A percentile compares a stretch with the other conserved stretches of the same genome.
Evolutionary conservation across 1,140 invertebrate species (phyloP).

Genomic region (Drosophila repletoides): DNA sequence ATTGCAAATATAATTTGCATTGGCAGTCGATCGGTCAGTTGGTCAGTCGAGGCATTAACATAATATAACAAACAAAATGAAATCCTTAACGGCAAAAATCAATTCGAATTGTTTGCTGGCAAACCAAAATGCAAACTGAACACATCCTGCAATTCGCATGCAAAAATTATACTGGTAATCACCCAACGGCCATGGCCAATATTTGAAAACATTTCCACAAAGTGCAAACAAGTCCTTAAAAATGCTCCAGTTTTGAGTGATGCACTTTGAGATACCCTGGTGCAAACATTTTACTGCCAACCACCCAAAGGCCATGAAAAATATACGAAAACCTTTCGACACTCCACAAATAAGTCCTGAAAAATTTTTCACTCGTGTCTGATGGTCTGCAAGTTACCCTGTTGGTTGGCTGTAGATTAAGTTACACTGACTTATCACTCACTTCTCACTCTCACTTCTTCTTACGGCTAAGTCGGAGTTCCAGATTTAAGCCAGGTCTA

Average conservation of each 20-base stretch:
- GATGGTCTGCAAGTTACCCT: too few relatives aligned
- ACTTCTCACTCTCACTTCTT: too few relatives aligned
- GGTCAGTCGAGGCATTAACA: slow-evolving; percentile 24
- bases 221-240: background rate
- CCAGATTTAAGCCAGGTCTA: too few relatives aligned
- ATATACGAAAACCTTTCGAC: too few relatives aligned
- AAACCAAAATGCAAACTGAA: slow-evolving; percentile 18
- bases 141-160: slow-evolving; percentile 6
- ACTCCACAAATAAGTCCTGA: too few relatives aligned
- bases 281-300: background rate
- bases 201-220: slow-evolving; percentile 19
- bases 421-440: too few relatives aligned
- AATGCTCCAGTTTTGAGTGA: background rate
- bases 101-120: slow-evolving; percentile 29
- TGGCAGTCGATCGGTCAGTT: slow-evolving; percentile 14
- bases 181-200: slow-evolving; percentile 13
- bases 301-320: too few relatives aligned
- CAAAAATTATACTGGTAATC: slow-evolving; percentile 29
- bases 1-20: slow-evolving; percentile 41
- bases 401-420: too few relatives aligned
- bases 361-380: too few relatives aligned
- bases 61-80: slow-evolving; percentile 29
- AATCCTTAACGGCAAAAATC: slow-evolving; percentile 26
- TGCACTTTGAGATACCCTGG: background rate
- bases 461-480: too few relatives aligned